These are phyloP conservation scores for Ruditapes philippinarum DNA, from an alignment of 1,140 invertebrate species.

Conservation along the genomic window DNA sequence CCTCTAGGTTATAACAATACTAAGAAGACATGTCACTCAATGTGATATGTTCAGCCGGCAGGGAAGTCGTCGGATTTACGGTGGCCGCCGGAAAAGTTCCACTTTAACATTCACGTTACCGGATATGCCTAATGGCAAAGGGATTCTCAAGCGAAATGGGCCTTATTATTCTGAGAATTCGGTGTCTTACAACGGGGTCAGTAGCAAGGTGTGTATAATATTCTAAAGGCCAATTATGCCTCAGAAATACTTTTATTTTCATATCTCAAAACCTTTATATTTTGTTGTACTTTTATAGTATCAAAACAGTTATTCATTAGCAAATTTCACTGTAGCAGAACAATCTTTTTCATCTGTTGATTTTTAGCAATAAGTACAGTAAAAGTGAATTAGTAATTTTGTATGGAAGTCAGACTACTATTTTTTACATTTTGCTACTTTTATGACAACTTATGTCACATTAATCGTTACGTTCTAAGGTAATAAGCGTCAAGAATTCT, in stretches of 20 bases:
- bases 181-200: constrained; percentile 10
- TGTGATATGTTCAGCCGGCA: not conserved
- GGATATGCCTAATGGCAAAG: constrained; percentile 10
- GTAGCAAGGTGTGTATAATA: not conserved
- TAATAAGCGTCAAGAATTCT: not conserved
- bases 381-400: no score
- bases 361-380: no score
- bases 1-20: constrained; percentile 7
- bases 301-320: not conserved
- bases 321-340: not conserved
- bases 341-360: not conserved
- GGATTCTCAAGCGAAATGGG: not conserved
- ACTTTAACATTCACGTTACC: constrained; percentile 33
- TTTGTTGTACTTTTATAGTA: not conserved
- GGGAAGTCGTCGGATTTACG: constrained; percentile 2
- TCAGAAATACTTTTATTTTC: no score
- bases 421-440: no score
- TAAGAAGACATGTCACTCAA: not conserved
- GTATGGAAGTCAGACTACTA: no score
- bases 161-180: constrained; percentile 13
- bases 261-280: not conserved
- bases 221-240: no score
- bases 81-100: constrained; percentile 38
- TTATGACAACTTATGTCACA: no score
- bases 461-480: not conserved